Percentiles rank a stretch among this genome's conserved stretches.
Evolutionary conservation across 2,888 invertebrate genomes (phyloP).

Genomic region (Pyrrhosoma nymphula): DNA sequence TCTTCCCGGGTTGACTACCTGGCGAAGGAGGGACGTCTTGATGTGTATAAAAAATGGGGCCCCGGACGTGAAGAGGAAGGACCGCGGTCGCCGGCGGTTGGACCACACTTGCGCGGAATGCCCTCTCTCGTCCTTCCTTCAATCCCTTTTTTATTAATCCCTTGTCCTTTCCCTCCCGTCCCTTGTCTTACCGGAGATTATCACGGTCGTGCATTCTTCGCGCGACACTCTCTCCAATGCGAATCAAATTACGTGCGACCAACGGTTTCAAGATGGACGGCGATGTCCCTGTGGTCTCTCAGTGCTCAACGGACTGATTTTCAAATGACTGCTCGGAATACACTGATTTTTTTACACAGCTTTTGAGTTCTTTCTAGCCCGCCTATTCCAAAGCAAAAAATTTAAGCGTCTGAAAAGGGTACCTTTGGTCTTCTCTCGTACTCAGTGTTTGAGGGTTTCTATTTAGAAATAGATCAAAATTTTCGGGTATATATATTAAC

Average conservation of each 20-base stretch:
- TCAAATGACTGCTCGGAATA: background rate
- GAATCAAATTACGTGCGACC: conserved; percentile 1
- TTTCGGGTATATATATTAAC: too few relatives aligned
- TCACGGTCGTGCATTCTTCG: background rate
- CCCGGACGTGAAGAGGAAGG: background rate
- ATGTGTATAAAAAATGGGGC: background rate
- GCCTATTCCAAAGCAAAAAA: background rate
- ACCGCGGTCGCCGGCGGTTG: background rate
- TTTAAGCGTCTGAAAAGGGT: background rate
- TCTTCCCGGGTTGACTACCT: background rate
- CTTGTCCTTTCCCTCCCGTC: background rate
- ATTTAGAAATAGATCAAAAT: too few relatives aligned
- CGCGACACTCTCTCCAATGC: conserved; percentile 32
- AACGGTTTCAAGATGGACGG: background rate
- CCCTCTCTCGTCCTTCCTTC: background rate
- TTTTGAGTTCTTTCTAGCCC: background rate
- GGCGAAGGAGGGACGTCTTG: background rate
- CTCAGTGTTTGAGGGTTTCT: too few relatives aligned
- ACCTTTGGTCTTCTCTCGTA: too few relatives aligned
- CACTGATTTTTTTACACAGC: background rate
- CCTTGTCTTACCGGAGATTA: conserved; percentile 19
- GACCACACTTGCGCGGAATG: background rate
- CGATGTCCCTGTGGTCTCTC: background rate
- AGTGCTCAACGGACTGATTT: background rate
- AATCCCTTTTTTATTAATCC: background rate